Evolutionary conservation across 2,888 invertebrate genomes (phyloP).

Genomic region (Caenorhabditis doughertyi): DNA sequence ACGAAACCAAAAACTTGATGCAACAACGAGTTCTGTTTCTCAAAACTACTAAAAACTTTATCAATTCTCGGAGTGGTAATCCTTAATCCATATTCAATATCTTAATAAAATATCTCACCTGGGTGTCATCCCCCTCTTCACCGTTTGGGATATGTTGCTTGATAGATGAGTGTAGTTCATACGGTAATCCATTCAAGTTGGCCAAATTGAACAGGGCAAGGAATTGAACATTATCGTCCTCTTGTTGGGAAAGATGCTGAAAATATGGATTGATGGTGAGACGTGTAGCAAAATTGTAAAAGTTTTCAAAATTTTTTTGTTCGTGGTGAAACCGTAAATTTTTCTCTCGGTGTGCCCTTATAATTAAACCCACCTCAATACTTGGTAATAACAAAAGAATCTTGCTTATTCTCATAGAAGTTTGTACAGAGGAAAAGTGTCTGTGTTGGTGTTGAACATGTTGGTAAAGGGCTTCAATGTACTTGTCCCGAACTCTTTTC

Average conservation of each 20-base stretch:
- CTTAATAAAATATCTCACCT: constrained; percentile 38
- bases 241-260: constrained; percentile 77
- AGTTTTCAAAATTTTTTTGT: neutral
- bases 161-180: constrained; percentile 75
- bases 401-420: constrained; percentile 72
- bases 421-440: constrained; percentile 66
- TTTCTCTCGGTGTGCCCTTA: no score
- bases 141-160: constrained; percentile 67
- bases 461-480: constrained; percentile 75
- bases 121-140: constrained; percentile 67
- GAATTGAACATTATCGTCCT: constrained; percentile 78
- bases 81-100: no score
- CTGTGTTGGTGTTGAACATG: constrained; percentile 74
- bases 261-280: no score
- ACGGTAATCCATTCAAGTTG: constrained; percentile 76
- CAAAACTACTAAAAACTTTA: no score
- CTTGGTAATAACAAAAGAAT: constrained; percentile 72
- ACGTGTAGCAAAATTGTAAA: no score
- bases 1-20: no score
- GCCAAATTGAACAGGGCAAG: constrained; percentile 77
- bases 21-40: no score
- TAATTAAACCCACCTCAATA: constrained; percentile 66
- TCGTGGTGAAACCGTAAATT: neutral
- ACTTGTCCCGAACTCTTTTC: constrained; percentile 72
- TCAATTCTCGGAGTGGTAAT: no score